Evolutionary conservation across 2,888 invertebrate species (phyloP), one percentile per base, ranked within the genome.

Genomic region (Formica aserva): DNA sequence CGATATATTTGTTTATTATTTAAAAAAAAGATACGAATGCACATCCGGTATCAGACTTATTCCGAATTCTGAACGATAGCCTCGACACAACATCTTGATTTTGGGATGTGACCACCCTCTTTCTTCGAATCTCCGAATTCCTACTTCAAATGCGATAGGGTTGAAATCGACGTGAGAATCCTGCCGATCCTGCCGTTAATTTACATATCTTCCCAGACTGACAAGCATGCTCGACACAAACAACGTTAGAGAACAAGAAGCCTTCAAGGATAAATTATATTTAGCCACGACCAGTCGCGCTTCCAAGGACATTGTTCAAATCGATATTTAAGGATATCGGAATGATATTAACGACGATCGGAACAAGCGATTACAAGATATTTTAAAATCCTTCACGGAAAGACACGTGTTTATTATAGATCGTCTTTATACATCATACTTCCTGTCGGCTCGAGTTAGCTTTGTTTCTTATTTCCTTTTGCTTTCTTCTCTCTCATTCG

Each of bases 61-160:
- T 87, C 85, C 83, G 91, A 92, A 92, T 92, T 91, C 89, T 85
- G 87, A 88, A 86, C 91, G 88, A 86, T 76, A 77, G 65, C 80
- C 85, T 74, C 75, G 78, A 77, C 67, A 81, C 67, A 82, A 86
- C 85, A 86, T 85, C 88, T 90, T 89, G 90, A 90, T 91, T 92
- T 92, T 91, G 84, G 89, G 90, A 89, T 88, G 48, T 8, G 91
- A 90, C 87, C 90, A 85, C 88, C 87, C 88, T n/a, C 48, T 90
- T 92, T 92, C 92, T 85, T 74, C 89, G 92, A 92, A 92, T 82
- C 88, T 76, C 83, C 89, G 85, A 89, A 92, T 90, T 91, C 82
- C 87, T 87, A 91, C 90, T 92, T 92, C 83, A 88, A 91, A 92
- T 92, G 91, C 90, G 85, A 87, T 86, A 84, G 90, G 88, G 86